Evolutionary conservation across 2,888 invertebrate species (phyloP).

Genomic region (Hyposoter didymator): DNA sequence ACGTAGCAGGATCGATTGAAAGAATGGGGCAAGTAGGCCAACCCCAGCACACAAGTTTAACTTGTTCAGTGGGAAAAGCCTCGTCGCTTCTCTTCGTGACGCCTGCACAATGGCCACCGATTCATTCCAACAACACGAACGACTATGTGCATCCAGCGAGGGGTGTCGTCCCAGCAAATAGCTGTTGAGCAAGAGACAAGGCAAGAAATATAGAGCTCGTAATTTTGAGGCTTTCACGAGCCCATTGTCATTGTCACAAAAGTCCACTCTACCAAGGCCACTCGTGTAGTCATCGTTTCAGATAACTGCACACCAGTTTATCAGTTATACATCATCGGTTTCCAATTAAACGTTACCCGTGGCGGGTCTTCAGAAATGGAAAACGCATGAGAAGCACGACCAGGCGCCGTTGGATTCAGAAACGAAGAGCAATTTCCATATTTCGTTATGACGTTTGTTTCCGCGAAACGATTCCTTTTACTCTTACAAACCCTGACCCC

Average conservation of each 20-base stretch:
- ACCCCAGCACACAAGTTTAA: background rate
- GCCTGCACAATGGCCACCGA: slow-evolving; percentile 63
- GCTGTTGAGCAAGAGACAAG: background rate
- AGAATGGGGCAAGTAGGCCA: background rate
- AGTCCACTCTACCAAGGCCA: background rate
- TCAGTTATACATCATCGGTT: background rate
- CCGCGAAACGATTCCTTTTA: background rate
- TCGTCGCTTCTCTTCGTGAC: slow-evolving; percentile 58
- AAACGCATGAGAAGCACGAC: background rate
- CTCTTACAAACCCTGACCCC: background rate
- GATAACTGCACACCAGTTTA: background rate
- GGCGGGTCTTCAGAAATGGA: background rate
- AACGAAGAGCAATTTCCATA: background rate
- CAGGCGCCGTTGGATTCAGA: background rate
- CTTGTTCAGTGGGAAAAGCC: slow-evolving; percentile 37
- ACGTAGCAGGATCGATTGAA: background rate
- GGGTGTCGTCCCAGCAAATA: slow-evolving; percentile 35
- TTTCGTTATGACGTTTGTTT: background rate
- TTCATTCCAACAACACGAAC: slow-evolving; percentile 54
- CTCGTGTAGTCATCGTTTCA: background rate
- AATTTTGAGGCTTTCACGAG: slow-evolving; percentile 9
- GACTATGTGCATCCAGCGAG: slow-evolving; percentile 42
- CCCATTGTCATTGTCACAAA: background rate
- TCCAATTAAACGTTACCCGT: background rate
- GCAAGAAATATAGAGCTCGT: background rate